A percentile compares a stretch with the other conserved stretches of the same genome.
Conservation (phyloP, 2,113 vertebrate species). For the Thamnophis sirtalis region DNA sequence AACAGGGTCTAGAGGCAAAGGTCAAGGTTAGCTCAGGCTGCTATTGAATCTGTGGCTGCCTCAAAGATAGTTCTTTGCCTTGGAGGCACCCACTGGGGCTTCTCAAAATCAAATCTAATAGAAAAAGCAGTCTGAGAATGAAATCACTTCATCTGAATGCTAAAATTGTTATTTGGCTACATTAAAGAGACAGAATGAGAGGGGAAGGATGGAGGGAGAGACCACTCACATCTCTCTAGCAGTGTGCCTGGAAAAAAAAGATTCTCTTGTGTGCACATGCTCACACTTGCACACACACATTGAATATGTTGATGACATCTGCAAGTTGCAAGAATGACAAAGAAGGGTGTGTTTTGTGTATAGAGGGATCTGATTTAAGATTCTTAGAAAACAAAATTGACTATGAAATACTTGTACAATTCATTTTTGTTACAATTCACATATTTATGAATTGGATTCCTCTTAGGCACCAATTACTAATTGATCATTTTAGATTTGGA, state of each 20-base stretch:
- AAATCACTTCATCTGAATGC: slow-evolving; percentile 88
- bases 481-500: neutral
- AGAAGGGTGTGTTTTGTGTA: slow-evolving; percentile 21
- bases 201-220: slow-evolving; percentile 67
- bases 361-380: slow-evolving; percentile 58
- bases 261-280: slow-evolving; percentile 24
- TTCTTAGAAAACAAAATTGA: slow-evolving; percentile 17
- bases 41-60: slow-evolving; percentile 86
- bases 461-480: neutral
- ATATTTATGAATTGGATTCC: neutral
- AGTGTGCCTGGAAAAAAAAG: slow-evolving; percentile 76
- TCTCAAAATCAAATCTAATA: slow-evolving; percentile 86
- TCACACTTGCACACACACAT: neutral
- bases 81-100: slow-evolving; percentile 85
- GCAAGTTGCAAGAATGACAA: slow-evolving; percentile 63
- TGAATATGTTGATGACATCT: slow-evolving; percentile 71
- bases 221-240: slow-evolving; percentile 57
- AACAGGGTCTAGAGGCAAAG: slow-evolving; percentile 81
- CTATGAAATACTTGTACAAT: neutral
- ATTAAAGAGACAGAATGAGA: slow-evolving; percentile 78
- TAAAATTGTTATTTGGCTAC: slow-evolving; percentile 89
- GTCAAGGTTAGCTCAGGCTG: slow-evolving; percentile 88
- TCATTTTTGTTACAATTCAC: neutral
- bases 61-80: slow-evolving; percentile 85
- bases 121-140: slow-evolving; percentile 84